Base-by-base conservation (phyloP, 2,888 invertebrate species). In the Cheilosia grossa region DNA sequence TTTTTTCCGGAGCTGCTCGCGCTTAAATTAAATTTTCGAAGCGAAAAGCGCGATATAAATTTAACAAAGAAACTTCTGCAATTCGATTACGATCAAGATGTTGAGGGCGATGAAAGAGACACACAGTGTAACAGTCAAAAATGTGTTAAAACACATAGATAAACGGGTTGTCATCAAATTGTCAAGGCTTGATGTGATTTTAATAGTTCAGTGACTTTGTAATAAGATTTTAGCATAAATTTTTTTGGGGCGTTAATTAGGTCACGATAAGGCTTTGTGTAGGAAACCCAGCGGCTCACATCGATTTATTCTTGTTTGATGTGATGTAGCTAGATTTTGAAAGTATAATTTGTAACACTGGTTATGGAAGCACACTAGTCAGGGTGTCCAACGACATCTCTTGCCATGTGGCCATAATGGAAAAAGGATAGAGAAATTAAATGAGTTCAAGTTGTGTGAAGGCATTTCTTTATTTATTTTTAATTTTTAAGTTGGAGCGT, bases 51-150 rank as follows among this genome's bases (percentile, higher is more conserved):
- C 51, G 78, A 63, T 63, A 56, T 54, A 33, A 44, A 59, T 59
- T 79, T 74, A n/a, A 59, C 64, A 83, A 83, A 74, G 69, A 69
- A 83, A 79, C 70, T 79, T 79, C 64, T 47, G 10, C 64, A 79
- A 83, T 83, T 79, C 49, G 74, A 79, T 83, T 79, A 79, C 47
- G 51, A 78, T 79, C 82, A 82, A 79, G 82, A 79, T 74, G 74
- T 75, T 59, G 58, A 74, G 69, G 24, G 69, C 54, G 63, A 63
- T 53, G 56, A 74, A 61, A 74, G 61, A 30, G 30, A 51, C 64
- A 66, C 59, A 66, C 59, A 66, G 72, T 67, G 47, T 73, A 66
- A 67, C 59, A 49, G 49, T 61, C 33, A 61, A 72, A 72, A 78
- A 78, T 75, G 51, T 75, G 75, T 59, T 59, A 61, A 69, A 69